Evolutionary conservation across 2,888 invertebrate genomes (phyloP).

Genomic region (Lymantria dispar): DNA sequence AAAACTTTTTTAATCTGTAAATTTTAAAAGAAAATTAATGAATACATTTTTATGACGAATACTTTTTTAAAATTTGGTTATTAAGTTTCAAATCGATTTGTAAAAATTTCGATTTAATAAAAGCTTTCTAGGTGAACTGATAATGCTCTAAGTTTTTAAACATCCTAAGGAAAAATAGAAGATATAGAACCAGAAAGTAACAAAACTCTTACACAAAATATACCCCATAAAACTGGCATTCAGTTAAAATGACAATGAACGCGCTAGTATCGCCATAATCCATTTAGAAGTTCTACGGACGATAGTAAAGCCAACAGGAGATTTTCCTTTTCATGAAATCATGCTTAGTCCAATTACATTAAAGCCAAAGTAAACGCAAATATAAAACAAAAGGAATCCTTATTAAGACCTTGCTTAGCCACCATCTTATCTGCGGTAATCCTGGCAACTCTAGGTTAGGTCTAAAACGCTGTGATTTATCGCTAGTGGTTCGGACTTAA

Average conservation of each 20-base stretch:
- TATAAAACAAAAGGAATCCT: conserved; percentile 32
- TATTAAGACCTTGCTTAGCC: conserved; percentile 37
- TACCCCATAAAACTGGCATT: no score
- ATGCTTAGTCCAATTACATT: conserved; percentile 31
- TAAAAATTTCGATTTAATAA: no score
- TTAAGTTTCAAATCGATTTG: no score
- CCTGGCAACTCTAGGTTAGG: conserved; percentile 32
- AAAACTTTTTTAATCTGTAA: no score
- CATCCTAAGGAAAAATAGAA: no score
- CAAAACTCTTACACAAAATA: not conserved
- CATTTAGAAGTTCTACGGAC: conserved; percentile 21
- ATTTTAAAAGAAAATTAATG: no score
- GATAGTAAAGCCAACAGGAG: conserved; percentile 10
- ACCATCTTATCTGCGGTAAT: conserved; percentile 42
- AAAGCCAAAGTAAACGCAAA: conserved; percentile 27
- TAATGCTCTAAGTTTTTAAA: no score
- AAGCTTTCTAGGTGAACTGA: no score
- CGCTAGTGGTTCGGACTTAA: conserved; percentile 24
- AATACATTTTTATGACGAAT: no score
- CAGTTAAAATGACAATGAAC: not conserved
- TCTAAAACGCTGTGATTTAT: conserved; percentile 39
- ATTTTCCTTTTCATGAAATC: conserved; percentile 19
- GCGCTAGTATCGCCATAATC: conserved; percentile 6
- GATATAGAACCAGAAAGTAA: no score
- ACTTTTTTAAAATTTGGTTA: no score